A percentile compares a stretch with the other conserved stretches of the same genome.
These are phyloP conservation scores for Tetranychus truncatus DNA, from an alignment of 2,888 invertebrate species.

Conservation along the genomic window DNA sequence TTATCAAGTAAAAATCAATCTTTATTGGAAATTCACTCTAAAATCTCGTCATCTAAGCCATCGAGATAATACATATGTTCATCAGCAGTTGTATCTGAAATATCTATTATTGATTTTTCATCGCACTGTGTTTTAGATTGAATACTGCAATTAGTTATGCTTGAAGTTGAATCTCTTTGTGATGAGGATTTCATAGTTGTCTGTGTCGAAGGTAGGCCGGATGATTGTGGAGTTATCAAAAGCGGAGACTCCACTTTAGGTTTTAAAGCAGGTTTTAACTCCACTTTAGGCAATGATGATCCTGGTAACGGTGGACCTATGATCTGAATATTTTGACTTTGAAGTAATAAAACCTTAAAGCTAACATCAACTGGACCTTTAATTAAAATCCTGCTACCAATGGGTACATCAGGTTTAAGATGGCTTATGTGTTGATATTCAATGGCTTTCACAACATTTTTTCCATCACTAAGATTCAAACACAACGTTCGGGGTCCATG, in stretches of 20 bases:
- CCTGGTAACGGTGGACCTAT: constrained; percentile 36
- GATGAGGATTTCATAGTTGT: too few species aligned
- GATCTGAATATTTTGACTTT: constrained; percentile 40
- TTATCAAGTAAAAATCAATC: too few species aligned
- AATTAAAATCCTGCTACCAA: constrained; percentile 40
- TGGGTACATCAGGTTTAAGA: constrained; percentile 31
- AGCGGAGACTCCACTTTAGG: not conserved
- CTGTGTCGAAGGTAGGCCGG: too few species aligned
- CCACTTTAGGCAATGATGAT: not conserved
- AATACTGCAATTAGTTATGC: too few species aligned
- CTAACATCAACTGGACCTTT: constrained; percentile 52
- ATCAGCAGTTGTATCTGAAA: not conserved
- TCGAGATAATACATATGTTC: not conserved
- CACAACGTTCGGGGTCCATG: constrained; percentile 44
- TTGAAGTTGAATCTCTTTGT: too few species aligned
- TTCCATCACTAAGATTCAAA: constrained; percentile 53
- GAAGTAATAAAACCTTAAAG: constrained; percentile 47
- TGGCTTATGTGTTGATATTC: constrained; percentile 44
- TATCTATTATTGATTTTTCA: not conserved
- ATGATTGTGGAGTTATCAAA: too few species aligned
- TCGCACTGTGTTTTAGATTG: not conserved
- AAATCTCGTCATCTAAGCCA: not conserved
- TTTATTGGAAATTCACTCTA: not conserved
- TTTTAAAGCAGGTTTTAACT: not conserved
- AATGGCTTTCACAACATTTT: constrained; percentile 47